These are phyloP conservation scores for Acleris emargana DNA, from an alignment of 2,888 invertebrate species.

Conservation along the genomic window DNA sequence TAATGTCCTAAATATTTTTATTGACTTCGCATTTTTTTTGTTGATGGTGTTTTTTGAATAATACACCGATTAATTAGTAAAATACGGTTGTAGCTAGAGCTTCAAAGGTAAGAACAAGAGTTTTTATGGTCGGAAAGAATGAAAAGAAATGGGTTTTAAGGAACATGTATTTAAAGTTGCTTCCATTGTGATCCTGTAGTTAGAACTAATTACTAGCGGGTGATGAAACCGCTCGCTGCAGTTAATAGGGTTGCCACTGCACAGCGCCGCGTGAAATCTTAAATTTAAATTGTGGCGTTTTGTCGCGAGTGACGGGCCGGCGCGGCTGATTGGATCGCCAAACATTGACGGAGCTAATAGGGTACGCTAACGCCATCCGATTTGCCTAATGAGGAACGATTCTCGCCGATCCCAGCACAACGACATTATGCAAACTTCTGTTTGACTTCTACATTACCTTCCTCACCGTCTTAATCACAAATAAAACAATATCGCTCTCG, in stretches of 20 bases:
- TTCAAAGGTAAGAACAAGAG: no score
- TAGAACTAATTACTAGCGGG: background rate
- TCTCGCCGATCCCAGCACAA: constrained; percentile 59
- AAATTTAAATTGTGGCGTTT: constrained; percentile 39
- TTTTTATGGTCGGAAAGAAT: no score
- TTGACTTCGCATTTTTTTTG: constrained; percentile 16
- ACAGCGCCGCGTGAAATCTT: constrained; percentile 20
- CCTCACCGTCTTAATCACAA: constrained; percentile 63
- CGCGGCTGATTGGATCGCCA: constrained; percentile 65
- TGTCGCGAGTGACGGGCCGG: constrained; percentile 53
- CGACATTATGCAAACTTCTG: constrained; percentile 77
- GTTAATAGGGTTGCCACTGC: constrained; percentile 20
- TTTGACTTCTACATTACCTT: constrained; percentile 73
- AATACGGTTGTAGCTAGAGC: no score
- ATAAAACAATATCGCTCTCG: constrained; percentile 53
- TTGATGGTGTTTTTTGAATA: no score
- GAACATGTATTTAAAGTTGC: background rate
- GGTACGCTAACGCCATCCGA: constrained; percentile 71
- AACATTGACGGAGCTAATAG: constrained; percentile 80
- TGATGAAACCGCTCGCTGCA: constrained; percentile 4
- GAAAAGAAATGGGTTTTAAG: no score
- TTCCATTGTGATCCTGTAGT: background rate
- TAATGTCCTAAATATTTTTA: constrained; percentile 28
- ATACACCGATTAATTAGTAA: no score
- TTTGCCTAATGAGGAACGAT: constrained; percentile 79